phyloP scores from a whole-genome alignment of 2,113 vertebrate species.

The Acrocephalus arundinaceus region DNA sequence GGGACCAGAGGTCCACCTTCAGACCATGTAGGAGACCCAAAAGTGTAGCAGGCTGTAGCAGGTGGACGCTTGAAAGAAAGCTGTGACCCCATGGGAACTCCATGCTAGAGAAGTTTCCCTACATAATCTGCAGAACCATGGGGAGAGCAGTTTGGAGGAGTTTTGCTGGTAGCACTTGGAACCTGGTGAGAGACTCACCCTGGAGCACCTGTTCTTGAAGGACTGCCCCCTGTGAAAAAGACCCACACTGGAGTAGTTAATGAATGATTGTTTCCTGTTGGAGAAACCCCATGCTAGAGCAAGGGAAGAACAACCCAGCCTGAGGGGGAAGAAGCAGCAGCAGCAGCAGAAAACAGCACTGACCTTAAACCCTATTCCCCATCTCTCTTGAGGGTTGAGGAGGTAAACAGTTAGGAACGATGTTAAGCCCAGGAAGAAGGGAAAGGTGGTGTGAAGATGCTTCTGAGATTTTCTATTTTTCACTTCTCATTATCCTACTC shows the following conservation, averaged over 20 bases:
- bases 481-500: neutral
- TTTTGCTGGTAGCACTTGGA: neutral
- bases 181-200: neutral
- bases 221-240: neutral
- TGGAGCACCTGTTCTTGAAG: neutral
- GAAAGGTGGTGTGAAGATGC: neutral
- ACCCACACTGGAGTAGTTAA: neutral
- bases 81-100: neutral
- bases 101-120: neutral
- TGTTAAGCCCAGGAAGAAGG: neutral
- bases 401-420: neutral
- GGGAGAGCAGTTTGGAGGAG: neutral
- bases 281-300: neutral
- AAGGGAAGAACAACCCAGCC: neutral
- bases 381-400: neutral
- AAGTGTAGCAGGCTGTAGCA: neutral
- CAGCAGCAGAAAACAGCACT: neutral
- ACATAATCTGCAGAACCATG: neutral
- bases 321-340: neutral
- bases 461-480: neutral
- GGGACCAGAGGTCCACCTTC: neutral
- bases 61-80: neutral
- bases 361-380: neutral
- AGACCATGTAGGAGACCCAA: neutral
- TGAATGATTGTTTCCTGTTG: neutral